These are phyloP conservation scores for Bellardia bayeri DNA, from an alignment of 2,888 invertebrate species.

Conservation along the genomic window DNA sequence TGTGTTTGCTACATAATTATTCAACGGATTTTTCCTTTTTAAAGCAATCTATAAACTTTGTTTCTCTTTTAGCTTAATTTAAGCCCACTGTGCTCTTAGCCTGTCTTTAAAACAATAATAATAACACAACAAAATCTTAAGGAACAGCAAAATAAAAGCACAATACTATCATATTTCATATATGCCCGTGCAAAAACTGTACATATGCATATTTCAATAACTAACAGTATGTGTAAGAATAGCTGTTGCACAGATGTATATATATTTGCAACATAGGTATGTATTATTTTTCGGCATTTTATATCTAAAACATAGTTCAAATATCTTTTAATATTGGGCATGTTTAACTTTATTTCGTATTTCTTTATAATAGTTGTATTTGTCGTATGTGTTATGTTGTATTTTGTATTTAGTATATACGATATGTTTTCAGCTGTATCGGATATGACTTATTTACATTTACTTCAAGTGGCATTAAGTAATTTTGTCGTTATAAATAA, in stretches of 20 bases:
- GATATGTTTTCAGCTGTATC: conserved; percentile 43
- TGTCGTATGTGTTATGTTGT: not conserved
- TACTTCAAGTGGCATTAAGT: conserved; percentile 63
- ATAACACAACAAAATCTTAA: conserved; percentile 29
- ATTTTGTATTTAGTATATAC: not conserved
- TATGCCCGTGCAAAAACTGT: not conserved
- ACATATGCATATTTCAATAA: not conserved
- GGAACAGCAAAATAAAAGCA: conserved; percentile 46
- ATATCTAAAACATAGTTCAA: conserved; percentile 2
- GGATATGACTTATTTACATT: conserved; percentile 69
- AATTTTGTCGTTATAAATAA: conserved; percentile 62
- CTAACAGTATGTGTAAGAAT: not conserved
- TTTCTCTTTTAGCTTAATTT: not conserved
- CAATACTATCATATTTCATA: conserved; percentile 66
- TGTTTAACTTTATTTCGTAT: too few species aligned
- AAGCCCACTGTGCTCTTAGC: not conserved
- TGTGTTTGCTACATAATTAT: too few species aligned
- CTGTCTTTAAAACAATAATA: conserved; percentile 9
- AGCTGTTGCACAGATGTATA: not conserved
- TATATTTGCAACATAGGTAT: not conserved
- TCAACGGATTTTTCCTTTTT: too few species aligned
- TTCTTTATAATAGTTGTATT: not conserved
- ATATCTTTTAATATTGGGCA: conserved; percentile 47
- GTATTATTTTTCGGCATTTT: conserved; percentile 20
- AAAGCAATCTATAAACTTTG: too few species aligned